Base-by-base conservation (phyloP, 2,113 vertebrate genomes). In the Mixornis gularis region DNA sequence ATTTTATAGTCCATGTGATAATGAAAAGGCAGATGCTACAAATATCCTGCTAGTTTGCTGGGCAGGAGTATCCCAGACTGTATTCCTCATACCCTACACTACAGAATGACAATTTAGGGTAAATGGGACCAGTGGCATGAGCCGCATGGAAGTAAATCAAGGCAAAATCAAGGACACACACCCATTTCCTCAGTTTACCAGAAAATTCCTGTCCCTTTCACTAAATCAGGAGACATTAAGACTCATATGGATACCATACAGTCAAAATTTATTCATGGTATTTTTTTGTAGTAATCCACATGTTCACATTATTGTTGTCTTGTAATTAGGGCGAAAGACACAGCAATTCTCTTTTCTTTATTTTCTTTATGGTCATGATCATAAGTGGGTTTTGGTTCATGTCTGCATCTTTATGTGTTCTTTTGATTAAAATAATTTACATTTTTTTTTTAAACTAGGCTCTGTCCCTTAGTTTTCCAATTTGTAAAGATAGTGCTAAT, bases 401-500 rank as follows among this genome's bases (percentile, higher is more conserved):
- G 0, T 60, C 30, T 86, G n/a, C 14, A 87, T 44, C 9, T 70
- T 25, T 79, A 6, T 73, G 24, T 68, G 17, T 48, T 89, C 77
- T 84, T 93, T 78, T 90, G 44, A 60, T 46, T 68, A 24, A 80
- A 71, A 89, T 55, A 59, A 74, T 80, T 77, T 18, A 36, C 15
- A n/a, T n/a, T 53, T 34, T 51, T 63, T 70, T 69, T 46, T 62
- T 20, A 38, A 12, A 43, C 34, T 82, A 46, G 29, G 13, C 12
- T 92, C 38, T 82, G 25, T 72, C 63, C 26, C 24, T 72, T 64
- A 49, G 51, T 79, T 66, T 85, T 86, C 34, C 43, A 55, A 10
- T 79, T 26, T 56, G 7, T 34, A 90, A 89, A 73, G 2, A 59
- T 0, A 73, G 34, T 62, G 36, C 14, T 76, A 64, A 53, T 48